Conservation (phyloP, 2,797 vertebrate species). For the Epinephelus coioides region DNA sequence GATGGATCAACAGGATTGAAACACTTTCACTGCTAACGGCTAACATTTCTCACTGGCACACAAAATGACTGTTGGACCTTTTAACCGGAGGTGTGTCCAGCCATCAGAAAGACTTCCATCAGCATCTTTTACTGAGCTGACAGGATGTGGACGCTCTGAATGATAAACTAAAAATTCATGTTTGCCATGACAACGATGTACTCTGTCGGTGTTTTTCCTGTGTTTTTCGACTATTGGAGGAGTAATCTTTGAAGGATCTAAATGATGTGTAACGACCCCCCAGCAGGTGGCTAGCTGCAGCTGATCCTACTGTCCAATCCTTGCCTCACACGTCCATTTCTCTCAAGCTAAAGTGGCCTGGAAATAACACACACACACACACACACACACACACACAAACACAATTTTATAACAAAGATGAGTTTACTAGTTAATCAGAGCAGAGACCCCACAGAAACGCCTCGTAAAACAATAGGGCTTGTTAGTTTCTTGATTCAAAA, state of each 20-base stretch:
- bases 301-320: not conserved
- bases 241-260: conserved; percentile 11
- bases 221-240: conserved; percentile 38
- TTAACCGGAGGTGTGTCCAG: conserved; percentile 4
- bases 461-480: not conserved
- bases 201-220: not conserved
- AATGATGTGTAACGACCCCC: not conserved
- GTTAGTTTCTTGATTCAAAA: not conserved
- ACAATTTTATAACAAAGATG: not conserved
- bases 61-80: conserved; percentile 21
- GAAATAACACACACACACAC: conserved; percentile 3
- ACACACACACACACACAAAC: too few species aligned
- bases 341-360: not conserved
- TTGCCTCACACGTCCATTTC: not conserved
- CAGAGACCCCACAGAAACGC: not conserved
- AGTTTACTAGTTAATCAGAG: not conserved
- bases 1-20: conserved; percentile 6
- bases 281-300: not conserved
- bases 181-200: conserved; percentile 27
- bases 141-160: not conserved
- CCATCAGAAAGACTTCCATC: not conserved
- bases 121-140: not conserved
- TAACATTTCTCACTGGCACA: not conserved
- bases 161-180: not conserved
- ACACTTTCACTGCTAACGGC: not conserved